Conservation (phyloP, 1,140 invertebrate genomes). For the Cephus cinctus region DNA sequence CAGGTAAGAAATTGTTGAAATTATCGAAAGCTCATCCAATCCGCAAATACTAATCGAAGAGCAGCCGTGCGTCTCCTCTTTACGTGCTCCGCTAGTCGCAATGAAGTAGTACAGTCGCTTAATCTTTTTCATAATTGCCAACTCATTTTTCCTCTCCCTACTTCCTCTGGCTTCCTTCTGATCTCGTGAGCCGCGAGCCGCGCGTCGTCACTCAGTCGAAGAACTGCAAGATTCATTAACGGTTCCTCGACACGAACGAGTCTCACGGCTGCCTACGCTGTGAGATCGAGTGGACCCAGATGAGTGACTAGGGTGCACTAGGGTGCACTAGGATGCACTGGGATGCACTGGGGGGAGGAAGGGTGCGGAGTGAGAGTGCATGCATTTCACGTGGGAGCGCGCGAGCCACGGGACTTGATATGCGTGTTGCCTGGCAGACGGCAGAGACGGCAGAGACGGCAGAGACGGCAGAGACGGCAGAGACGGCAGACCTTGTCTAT, state of each 20-base stretch:
- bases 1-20: too few species aligned
- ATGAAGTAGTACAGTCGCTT: too few species aligned
- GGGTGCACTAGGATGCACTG: conserved; percentile 20
- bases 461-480: neutral
- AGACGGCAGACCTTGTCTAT: conserved; percentile 39
- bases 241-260: conserved; percentile 41
- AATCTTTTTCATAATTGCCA: too few species aligned
- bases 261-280: conserved; percentile 10
- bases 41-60: too few species aligned
- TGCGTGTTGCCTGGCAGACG: conserved; percentile 35
- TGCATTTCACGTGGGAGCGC: too few species aligned
- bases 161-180: too few species aligned
- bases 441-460: neutral
- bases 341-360: conserved; percentile 6
- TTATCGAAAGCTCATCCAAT: too few species aligned
- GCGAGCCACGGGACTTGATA: too few species aligned
- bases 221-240: conserved; percentile 49
- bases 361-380: conserved; percentile 20
- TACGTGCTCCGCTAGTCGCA: too few species aligned
- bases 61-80: too few species aligned
- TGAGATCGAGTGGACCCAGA: conserved; percentile 16
- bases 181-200: too few species aligned
- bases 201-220: conserved; percentile 7
- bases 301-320: conserved; percentile 28
- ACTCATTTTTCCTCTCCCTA: too few species aligned